These are phyloP conservation scores for Azemiops feae DNA, from an alignment of 2,113 vertebrate species.

Conservation along the genomic window DNA sequence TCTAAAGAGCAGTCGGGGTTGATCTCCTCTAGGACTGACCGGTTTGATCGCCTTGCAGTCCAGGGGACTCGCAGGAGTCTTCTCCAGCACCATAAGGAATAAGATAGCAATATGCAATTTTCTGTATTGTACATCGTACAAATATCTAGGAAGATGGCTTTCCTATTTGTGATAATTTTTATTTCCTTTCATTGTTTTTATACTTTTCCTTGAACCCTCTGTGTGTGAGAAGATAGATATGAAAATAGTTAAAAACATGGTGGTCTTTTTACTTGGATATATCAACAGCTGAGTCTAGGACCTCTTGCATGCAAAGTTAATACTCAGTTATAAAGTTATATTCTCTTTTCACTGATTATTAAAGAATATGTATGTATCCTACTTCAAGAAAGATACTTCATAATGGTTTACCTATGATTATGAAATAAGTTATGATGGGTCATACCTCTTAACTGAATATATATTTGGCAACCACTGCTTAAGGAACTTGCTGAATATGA, in stretches of 20 bases:
- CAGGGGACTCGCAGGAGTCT: no score
- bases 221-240: background rate
- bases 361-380: background rate
- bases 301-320: background rate
- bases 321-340: background rate
- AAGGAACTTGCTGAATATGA: background rate
- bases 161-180: background rate
- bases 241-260: background rate
- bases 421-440: background rate
- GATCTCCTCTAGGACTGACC: no score
- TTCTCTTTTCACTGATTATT: background rate
- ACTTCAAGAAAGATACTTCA: background rate
- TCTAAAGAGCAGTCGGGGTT: no score
- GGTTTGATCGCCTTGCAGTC: no score
- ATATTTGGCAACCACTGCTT: background rate
- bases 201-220: background rate
- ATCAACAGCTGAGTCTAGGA: background rate
- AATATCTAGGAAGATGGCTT: background rate
- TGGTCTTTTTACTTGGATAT: background rate
- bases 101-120: background rate
- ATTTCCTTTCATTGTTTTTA: background rate
- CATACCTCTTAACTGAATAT: background rate
- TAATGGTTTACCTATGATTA: background rate
- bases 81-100: no score
- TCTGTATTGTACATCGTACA: background rate